Evolutionary conservation across 1,140 invertebrate species (phyloP).

Genomic region (Dreissena polymorpha): DNA sequence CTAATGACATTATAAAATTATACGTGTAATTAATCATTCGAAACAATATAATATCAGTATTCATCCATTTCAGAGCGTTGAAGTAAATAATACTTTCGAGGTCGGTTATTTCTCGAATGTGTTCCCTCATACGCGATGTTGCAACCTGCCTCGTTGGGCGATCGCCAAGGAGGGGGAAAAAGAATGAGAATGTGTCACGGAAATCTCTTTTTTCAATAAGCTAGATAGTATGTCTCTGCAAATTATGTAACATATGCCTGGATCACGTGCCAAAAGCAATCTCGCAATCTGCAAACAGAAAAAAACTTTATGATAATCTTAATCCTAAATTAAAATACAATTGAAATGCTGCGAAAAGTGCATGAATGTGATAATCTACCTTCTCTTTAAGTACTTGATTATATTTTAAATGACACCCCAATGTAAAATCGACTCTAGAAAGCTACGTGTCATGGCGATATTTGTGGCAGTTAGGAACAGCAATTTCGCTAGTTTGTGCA

Average conservation of each 20-base stretch:
- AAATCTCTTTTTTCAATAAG: not conserved
- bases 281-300: too few species aligned
- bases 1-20: too few species aligned
- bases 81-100: conserved; percentile 3
- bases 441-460: too few species aligned
- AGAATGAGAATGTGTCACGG: not conserved
- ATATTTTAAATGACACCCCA: too few species aligned
- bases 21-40: too few species aligned
- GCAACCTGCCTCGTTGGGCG: conserved; percentile 25
- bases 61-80: conserved; percentile 28
- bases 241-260: conserved; percentile 20
- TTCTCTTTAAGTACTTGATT: too few species aligned
- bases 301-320: not conserved
- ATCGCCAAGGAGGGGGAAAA: not conserved
- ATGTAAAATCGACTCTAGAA: too few species aligned
- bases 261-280: conserved; percentile 20
- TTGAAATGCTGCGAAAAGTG: too few species aligned
- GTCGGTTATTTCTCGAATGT: conserved; percentile 8
- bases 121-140: not conserved
- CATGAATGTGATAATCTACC: too few species aligned
- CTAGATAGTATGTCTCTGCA: not conserved
- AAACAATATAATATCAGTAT: conserved; percentile 7
- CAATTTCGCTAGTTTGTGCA: too few species aligned
- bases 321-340: too few species aligned
- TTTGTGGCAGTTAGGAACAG: too few species aligned